phyloP scores from a whole-genome alignment of 2,113 vertebrate genomes.

The Tor tambroides region DNA sequence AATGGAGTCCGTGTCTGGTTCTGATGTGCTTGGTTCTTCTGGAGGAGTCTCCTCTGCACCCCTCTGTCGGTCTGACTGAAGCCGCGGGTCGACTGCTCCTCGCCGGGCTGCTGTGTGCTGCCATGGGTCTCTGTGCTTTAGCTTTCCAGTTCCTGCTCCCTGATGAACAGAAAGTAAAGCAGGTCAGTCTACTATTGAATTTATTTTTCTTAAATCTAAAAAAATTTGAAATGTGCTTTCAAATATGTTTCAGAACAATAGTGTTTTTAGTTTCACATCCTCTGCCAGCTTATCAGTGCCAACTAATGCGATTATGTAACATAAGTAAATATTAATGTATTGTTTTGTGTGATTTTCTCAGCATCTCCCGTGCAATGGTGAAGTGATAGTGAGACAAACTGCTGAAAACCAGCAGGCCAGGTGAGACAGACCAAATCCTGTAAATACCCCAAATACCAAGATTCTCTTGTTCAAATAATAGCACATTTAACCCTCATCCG shows the following conservation, averaged over 20 bases:
- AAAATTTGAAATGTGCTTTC: not conserved
- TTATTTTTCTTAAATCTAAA: not conserved
- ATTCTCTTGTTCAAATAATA: not conserved
- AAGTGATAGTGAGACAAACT: not conserved
- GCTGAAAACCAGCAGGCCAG: not conserved
- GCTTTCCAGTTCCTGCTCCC: conserved; percentile 47
- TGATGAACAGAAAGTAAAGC: conserved; percentile 49
- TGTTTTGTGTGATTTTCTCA: not conserved
- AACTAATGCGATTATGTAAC: not conserved
- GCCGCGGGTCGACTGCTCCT: conserved; percentile 59
- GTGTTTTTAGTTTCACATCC: not conserved
- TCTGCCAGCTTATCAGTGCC: not conserved
- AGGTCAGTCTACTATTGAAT: conserved; percentile 21
- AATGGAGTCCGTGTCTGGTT: conserved; percentile 52
- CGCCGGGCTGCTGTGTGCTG: conserved; percentile 59
- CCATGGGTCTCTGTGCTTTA: conserved; percentile 52
- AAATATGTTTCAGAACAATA: not conserved
- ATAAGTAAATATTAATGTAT: not conserved
- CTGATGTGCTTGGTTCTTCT: conserved; percentile 67
- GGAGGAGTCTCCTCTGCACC: conserved; percentile 63
- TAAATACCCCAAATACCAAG: not conserved
- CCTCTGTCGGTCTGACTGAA: conserved; percentile 51
- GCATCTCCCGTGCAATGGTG: not conserved
- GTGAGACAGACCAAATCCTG: not conserved
- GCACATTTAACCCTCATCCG: too few relatives aligned